These are phyloP conservation scores for mouse (Mus musculus) DNA, from an alignment of 2,113 vertebrate genomes.

Conservation along the genomic window DNA sequence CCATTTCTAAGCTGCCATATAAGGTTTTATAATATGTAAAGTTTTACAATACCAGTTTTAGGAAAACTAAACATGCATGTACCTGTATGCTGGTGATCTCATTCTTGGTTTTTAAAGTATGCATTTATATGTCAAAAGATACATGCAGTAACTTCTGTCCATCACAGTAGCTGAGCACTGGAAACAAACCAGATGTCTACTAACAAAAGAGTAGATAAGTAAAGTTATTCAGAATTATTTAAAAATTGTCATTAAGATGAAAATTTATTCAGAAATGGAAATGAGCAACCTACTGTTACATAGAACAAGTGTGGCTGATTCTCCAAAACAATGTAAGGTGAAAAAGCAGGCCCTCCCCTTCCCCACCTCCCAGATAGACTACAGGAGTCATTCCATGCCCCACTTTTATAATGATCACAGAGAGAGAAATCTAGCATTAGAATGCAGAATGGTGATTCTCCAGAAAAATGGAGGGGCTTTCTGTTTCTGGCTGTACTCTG, in stretches of 20 bases:
- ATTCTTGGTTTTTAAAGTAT: not conserved
- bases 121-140: not conserved
- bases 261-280: constrained; percentile 59
- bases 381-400: not conserved
- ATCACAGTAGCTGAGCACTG: constrained; percentile 13
- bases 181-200: constrained; percentile 28
- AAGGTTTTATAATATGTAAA: constrained; percentile 29
- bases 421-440: constrained; percentile 1
- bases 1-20: constrained; percentile 36
- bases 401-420: constrained; percentile 35
- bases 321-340: not conserved
- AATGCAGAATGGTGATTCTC: not conserved
- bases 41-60: constrained; percentile 18
- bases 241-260: constrained; percentile 37
- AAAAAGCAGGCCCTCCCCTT: not conserved
- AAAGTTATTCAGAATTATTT: constrained; percentile 11
- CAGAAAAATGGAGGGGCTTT: not conserved
- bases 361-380: not conserved
- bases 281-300: not conserved
- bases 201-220: constrained; percentile 32
- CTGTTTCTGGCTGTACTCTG: not conserved
- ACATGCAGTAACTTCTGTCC: not conserved
- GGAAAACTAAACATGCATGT: not conserved
- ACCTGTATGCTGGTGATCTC: not conserved
- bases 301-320: constrained; percentile 13